Conservation (phyloP, 2,888 invertebrate genomes). For the Drosophila heteroneura region DNA sequence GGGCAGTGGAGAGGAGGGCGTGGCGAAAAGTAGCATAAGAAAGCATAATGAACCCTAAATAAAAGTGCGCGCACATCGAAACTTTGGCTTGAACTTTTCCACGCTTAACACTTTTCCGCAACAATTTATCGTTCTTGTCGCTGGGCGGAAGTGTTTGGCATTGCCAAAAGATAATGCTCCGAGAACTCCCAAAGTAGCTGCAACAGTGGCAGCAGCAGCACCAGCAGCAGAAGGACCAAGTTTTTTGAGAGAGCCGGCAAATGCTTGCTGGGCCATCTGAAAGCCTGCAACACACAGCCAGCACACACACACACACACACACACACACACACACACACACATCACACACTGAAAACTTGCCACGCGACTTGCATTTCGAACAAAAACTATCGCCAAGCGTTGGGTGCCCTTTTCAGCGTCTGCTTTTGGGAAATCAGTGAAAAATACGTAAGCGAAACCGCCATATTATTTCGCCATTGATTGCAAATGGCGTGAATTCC, state of each 20-base stretch:
- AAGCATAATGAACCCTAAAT: slow-evolving; percentile 74
- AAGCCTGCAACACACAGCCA: slow-evolving; percentile 31
- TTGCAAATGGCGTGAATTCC: slow-evolving; percentile 69
- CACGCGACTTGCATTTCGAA: slow-evolving; percentile 69
- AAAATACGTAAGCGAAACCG: slow-evolving; percentile 73
- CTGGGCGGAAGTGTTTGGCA: slow-evolving; percentile 73
- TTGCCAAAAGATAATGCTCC: slow-evolving; percentile 69
- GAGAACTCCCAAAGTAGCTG: slow-evolving; percentile 28
- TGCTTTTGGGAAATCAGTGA: slow-evolving; percentile 67
- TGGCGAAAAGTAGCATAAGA: slow-evolving; percentile 46
- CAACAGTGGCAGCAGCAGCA: slow-evolving; percentile 26
- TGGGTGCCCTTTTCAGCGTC: slow-evolving; percentile 41
- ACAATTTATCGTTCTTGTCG: slow-evolving; percentile 76
- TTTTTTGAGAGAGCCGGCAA: slow-evolving; percentile 61
- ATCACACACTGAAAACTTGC: slow-evolving; percentile 29
- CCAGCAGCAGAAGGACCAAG: slow-evolving; percentile 59
- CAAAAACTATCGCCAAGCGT: slow-evolving; percentile 56
- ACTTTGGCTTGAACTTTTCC: slow-evolving; percentile 72
- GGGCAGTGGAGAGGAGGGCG: not conserved
- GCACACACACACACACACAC: slow-evolving; percentile 9
- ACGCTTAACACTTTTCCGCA: slow-evolving; percentile 78
- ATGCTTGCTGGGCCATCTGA: slow-evolving; percentile 55
- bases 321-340: slow-evolving; percentile 2
- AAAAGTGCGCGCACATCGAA: slow-evolving; percentile 70
- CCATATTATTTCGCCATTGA: slow-evolving; percentile 77